phyloP scores from a whole-genome alignment of 2,888 invertebrate species.

The Euspilapteryx auroguttella region DNA sequence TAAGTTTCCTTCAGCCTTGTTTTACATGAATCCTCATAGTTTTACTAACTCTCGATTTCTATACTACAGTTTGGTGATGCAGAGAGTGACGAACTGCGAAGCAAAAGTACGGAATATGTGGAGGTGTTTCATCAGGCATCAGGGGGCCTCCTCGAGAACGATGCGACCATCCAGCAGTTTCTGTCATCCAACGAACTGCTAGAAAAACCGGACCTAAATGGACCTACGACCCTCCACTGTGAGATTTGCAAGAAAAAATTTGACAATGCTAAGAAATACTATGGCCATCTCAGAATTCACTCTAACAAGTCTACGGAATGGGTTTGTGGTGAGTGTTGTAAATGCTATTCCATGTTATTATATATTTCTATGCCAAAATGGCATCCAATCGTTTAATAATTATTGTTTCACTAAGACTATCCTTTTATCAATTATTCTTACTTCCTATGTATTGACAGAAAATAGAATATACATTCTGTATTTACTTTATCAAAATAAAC shows the following conservation, averaged over 20 bases:
- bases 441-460: too few relatives aligned
- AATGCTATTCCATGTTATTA: too few relatives aligned
- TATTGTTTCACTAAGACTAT: too few relatives aligned
- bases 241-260: constrained; percentile 47
- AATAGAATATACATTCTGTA: too few relatives aligned
- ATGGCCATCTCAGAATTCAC: constrained; percentile 46
- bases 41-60: too few relatives aligned
- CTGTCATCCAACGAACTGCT: constrained; percentile 37
- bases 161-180: constrained; percentile 44
- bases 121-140: too few relatives aligned
- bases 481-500: too few relatives aligned
- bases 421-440: too few relatives aligned
- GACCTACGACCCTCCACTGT: constrained; percentile 41
- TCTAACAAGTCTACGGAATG: constrained; percentile 41
- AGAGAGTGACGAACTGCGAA: neutral
- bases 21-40: too few relatives aligned
- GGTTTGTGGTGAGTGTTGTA: constrained; percentile 34
- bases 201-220: constrained; percentile 45
- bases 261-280: constrained; percentile 49
- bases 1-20: constrained; percentile 14
- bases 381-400: too few relatives aligned
- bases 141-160: constrained; percentile 23
- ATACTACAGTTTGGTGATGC: constrained; percentile 2
- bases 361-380: too few relatives aligned
- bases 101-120: too few relatives aligned